Percentiles rank a stretch among this genome's conserved stretches.
Evolutionary conservation across 2,888 invertebrate genomes (phyloP).

Genomic region (Emesis furor): DNA sequence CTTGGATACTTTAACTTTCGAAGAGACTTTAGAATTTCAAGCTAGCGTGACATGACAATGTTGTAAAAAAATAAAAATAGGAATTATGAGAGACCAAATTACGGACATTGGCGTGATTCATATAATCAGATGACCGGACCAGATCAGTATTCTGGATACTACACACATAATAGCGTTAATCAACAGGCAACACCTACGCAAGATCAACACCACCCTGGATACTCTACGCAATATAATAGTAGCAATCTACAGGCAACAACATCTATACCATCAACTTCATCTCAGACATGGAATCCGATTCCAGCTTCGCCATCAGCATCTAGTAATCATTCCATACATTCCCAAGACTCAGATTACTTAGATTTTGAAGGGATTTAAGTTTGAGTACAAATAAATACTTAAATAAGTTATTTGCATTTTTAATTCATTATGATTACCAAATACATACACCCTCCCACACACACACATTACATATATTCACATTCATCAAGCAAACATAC

Average conservation of each 20-base stretch:
- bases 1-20: constrained; percentile 62
- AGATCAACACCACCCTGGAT: constrained; percentile 76
- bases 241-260: background rate
- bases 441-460: constrained; percentile 21
- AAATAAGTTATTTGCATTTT: constrained; percentile 71
- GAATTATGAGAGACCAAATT: constrained; percentile 76
- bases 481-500: too few relatives aligned
- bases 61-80: constrained; percentile 76
- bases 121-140: constrained; percentile 74
- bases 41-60: constrained; percentile 31
- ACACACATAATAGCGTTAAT: constrained; percentile 68
- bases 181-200: constrained; percentile 76
- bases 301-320: constrained; percentile 74
- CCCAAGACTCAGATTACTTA: constrained; percentile 73
- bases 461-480: too few relatives aligned
- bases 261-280: constrained; percentile 57
- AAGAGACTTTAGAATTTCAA: too few relatives aligned
- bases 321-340: constrained; percentile 72
- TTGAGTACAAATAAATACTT: constrained; percentile 75
- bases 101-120: constrained; percentile 76
- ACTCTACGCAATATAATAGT: constrained; percentile 5
- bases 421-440: constrained; percentile 69
- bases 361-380: constrained; percentile 75
- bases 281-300: constrained; percentile 59
- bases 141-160: constrained; percentile 73